Evolutionary conservation across 2,797 vertebrate genomes (phyloP), one percentile per base, ranked within the genome.

Genomic region (Dromococcyx pavoninus): DNA sequence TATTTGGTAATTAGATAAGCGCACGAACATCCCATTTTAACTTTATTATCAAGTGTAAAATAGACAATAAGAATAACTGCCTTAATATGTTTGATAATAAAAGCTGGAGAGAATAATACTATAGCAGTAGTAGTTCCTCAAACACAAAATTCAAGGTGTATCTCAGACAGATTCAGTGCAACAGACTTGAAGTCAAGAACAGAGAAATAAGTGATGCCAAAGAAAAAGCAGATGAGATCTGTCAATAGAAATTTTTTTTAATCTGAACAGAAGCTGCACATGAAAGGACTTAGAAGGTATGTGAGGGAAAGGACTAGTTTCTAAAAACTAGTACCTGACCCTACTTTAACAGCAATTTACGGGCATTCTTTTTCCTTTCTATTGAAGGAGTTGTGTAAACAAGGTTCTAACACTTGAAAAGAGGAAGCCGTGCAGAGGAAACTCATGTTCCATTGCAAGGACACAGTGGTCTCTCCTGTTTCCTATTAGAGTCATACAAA

Each of bases 1-100:
- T 77, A 93, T 91, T 73, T 72, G 43, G 35, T 78, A 91, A 84
- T 94, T 93, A 95, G 91, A 82, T 80, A 72, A 95, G 91, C 75
- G 66, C 43, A 62, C 0, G 0, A n/a, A n/a, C n/a, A n/a, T n/a
- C n/a, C n/a, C n/a, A n/a, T n/a, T 76, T 85, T 93, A 93, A 76
- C n/a, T 89, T 91, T 50, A 69, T 17, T 62, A 75, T 58, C 50
- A 86, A 86, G 58, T 39, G 23, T 41, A 84, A 96, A 93, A 84
- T 3, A 81, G 44, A 65, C 50, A 89, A 48, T 86, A 86, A 83
- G 39, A 67, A 53, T n/a, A 58, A 85, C 48, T 83, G 39, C 11
- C 66, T 88, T 60, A 83, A 54, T 86, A 78, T 50, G n/a, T 33
- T 61, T 88, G 39, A 81, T 93, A 95, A 89, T 53, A 88, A 86